phyloP scores from a whole-genome alignment of 2,797 vertebrate genomes.

The Sciurus vulgaris region DNA sequence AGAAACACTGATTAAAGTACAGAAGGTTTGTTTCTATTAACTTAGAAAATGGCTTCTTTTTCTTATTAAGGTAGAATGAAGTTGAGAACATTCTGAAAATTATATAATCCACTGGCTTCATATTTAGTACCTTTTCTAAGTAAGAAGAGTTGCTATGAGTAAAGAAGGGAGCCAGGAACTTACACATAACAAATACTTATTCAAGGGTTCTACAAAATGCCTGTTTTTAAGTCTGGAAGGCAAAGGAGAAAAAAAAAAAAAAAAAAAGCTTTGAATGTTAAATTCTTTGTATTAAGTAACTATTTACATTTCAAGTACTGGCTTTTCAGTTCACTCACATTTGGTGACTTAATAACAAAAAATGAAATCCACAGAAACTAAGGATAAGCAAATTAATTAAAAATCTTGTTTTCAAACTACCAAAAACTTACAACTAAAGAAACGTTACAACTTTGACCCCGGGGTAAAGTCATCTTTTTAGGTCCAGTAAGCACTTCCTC shows the following conservation, averaged over 20 bases:
- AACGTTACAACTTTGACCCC: background rate
- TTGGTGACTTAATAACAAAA: background rate
- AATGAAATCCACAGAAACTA: slow-evolving; percentile 2
- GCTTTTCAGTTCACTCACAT: background rate
- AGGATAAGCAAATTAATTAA: slow-evolving; percentile 33
- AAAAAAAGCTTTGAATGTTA: background rate
- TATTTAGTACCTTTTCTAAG: slow-evolving; percentile 16
- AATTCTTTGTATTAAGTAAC: background rate
- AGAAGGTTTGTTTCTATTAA: slow-evolving; percentile 1
- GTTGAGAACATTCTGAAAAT: slow-evolving; percentile 35
- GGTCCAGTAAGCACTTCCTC: slow-evolving; percentile 15
- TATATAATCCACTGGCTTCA: slow-evolving; percentile 29
- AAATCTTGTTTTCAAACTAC: slow-evolving; percentile 59
- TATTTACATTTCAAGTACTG: slow-evolving; percentile 8
- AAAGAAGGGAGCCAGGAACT: background rate
- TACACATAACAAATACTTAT: background rate
- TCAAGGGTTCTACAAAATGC: slow-evolving; percentile 9
- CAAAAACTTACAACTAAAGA: slow-evolving; percentile 10
- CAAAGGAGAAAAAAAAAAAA: background rate
- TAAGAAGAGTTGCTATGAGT: background rate
- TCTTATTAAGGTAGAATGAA: slow-evolving; percentile 31
- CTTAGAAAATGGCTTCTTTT: slow-evolving; percentile 51
- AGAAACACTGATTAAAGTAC: background rate
- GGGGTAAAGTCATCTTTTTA: slow-evolving; percentile 31
- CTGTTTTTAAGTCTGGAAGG: background rate